A percentile compares a stretch with the other conserved stretches of the same genome.
Evolutionary conservation across 1,140 invertebrate species (phyloP).

Genomic region (Platorchestia sp.): DNA sequence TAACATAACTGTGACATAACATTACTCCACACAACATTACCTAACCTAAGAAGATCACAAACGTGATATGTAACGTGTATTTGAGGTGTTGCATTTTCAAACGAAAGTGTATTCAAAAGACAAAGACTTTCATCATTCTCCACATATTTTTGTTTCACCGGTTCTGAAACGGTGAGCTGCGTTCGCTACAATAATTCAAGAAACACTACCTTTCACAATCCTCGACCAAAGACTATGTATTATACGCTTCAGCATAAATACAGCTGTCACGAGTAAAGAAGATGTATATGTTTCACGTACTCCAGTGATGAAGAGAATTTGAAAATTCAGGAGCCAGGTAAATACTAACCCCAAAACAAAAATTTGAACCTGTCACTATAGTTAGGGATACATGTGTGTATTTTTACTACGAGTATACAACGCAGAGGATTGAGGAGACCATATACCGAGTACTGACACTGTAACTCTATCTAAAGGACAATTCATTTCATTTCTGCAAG

Average conservation of each 20-base stretch:
- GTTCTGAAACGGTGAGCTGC: too few relatives aligned
- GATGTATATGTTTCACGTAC: not conserved
- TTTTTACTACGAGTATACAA: not conserved
- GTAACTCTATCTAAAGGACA: not conserved
- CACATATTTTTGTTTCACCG: too few relatives aligned
- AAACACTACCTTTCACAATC: not conserved
- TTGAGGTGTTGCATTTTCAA: too few relatives aligned
- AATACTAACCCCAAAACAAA: too few relatives aligned
- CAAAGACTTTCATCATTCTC: too few relatives aligned
- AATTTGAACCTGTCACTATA: too few relatives aligned
- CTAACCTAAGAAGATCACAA: too few relatives aligned
- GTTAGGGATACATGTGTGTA: not conserved
- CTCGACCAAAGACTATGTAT: not conserved
- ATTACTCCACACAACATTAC: too few relatives aligned
- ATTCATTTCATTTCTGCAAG: not conserved
- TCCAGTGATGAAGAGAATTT: not conserved
- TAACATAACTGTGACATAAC: too few relatives aligned
- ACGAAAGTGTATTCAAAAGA: too few relatives aligned
- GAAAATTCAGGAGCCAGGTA: not conserved
- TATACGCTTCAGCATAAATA: not conserved
- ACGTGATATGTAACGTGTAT: too few relatives aligned
- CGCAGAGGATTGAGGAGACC: not conserved
- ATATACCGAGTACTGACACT: not conserved
- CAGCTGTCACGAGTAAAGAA: not conserved
- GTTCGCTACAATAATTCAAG: too few relatives aligned